phyloP scores from a whole-genome alignment of 2,113 vertebrate genomes.

The Rhineura floridana region DNA sequence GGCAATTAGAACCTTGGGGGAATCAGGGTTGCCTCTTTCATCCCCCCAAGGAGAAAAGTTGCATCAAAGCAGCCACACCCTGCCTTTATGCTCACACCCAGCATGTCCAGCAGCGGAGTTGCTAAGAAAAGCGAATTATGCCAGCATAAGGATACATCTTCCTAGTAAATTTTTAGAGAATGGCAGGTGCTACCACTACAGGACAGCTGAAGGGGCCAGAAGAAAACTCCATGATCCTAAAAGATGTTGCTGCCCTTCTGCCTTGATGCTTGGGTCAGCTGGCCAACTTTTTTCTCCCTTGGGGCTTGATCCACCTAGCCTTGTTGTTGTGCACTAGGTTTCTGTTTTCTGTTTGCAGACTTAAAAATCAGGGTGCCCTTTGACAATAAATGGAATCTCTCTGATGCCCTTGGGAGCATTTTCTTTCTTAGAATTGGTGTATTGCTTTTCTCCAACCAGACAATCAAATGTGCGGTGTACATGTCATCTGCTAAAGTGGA shows the following conservation, averaged over 20 bases:
- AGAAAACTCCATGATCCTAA: not conserved
- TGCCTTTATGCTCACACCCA: slow-evolving; percentile 14
- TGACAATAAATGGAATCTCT: not conserved
- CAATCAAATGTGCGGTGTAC: not conserved
- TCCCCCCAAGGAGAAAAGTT: not conserved
- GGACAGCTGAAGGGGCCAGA: not conserved
- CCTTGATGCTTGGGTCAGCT: not conserved
- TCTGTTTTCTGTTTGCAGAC: not conserved
- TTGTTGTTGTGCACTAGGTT: too few relatives aligned
- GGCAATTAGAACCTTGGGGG: not conserved
- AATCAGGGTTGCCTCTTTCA: slow-evolving; percentile 1
- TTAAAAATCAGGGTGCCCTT: not conserved
- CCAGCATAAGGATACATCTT: not conserved
- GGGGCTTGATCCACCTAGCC: not conserved
- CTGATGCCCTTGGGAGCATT: not conserved
- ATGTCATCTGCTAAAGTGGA: not conserved
- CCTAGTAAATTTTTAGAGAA: not conserved
- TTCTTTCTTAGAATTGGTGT: not conserved
- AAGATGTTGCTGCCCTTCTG: not conserved
- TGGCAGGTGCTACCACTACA: not conserved
- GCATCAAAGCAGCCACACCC: slow-evolving; percentile 13
- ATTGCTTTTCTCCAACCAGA: not conserved
- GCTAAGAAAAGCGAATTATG: not conserved
- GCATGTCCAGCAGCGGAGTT: not conserved
- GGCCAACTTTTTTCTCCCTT: not conserved